Evolutionary conservation across 2,113 vertebrate species (phyloP).

Genomic region (Melanerpes formicivorus): DNA sequence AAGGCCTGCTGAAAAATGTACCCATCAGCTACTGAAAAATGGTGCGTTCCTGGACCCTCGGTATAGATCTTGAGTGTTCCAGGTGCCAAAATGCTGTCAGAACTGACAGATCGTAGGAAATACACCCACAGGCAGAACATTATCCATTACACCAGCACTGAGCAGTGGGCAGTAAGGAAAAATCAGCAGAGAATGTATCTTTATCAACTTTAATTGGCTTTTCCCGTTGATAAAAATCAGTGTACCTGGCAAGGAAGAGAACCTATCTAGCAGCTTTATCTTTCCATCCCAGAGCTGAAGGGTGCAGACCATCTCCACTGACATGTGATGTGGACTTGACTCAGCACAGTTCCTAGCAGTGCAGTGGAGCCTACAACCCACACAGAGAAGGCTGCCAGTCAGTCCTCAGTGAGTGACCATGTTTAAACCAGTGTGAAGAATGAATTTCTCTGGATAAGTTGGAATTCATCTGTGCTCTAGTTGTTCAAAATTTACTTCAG

Average conservation of each 20-base stretch:
- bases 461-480: conserved; percentile 13
- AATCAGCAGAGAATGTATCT: conserved; percentile 69
- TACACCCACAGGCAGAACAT: conserved; percentile 73
- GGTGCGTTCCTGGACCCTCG: conserved; percentile 68
- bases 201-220: conserved; percentile 73
- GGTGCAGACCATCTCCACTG: conserved; percentile 59
- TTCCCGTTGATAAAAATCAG: conserved; percentile 62
- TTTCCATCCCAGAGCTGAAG: conserved; percentile 58
- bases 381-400: conserved; percentile 18
- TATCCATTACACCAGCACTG: conserved; percentile 73
- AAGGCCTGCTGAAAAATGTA: conserved; percentile 77
- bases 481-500: neutral
- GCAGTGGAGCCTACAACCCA: neutral
- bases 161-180: conserved; percentile 72
- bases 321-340: conserved; percentile 4
- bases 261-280: conserved; percentile 55
- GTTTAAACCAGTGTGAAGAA: conserved; percentile 44
- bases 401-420: conserved; percentile 26
- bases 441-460: conserved; percentile 24
- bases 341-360: neutral
- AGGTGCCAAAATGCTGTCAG: conserved; percentile 77
- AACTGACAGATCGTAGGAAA: conserved; percentile 77
- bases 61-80: conserved; percentile 77
- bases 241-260: conserved; percentile 23
- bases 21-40: conserved; percentile 71